These are phyloP conservation scores for Sphenodon punctatus DNA, from an alignment of 2,797 vertebrate genomes.

Conservation along the genomic window DNA sequence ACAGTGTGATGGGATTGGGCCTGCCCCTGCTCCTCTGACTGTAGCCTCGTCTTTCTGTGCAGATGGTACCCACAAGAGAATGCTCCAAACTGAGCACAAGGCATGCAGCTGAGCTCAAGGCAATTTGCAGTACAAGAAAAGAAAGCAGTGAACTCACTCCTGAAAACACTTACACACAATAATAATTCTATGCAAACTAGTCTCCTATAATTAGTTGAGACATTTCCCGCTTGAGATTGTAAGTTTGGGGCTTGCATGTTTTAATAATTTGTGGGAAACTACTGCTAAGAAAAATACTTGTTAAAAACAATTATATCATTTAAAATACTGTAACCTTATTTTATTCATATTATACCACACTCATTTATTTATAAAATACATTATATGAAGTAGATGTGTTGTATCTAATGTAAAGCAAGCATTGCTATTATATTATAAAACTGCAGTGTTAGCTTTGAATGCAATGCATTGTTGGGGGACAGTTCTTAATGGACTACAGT, in stretches of 20 bases:
- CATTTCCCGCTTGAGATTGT: no score
- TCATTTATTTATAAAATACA: neutral
- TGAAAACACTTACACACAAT: neutral
- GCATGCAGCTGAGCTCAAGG: no score
- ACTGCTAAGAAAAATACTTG: neutral
- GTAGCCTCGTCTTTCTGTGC: no score
- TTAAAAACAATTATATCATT: neutral
- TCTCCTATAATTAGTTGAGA: neutral
- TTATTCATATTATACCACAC: neutral
- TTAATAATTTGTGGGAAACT: fast-evolving
- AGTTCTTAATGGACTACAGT: neutral
- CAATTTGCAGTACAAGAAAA: no score
- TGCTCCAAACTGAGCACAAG: no score
- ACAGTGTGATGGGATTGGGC: no score
- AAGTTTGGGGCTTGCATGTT: no score
- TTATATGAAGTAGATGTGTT: neutral
- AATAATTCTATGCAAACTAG: neutral
- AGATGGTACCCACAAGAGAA: no score
- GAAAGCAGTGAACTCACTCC: neutral
- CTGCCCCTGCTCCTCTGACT: no score
- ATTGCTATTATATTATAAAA: neutral
- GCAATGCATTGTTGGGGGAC: fast-evolving
- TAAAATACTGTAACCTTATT: fast-evolving
- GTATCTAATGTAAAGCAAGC: neutral
- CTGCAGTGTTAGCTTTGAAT: neutral